Conservation (phyloP, 2,888 invertebrate species). For the Himalopsyche kuldschensis region DNA sequence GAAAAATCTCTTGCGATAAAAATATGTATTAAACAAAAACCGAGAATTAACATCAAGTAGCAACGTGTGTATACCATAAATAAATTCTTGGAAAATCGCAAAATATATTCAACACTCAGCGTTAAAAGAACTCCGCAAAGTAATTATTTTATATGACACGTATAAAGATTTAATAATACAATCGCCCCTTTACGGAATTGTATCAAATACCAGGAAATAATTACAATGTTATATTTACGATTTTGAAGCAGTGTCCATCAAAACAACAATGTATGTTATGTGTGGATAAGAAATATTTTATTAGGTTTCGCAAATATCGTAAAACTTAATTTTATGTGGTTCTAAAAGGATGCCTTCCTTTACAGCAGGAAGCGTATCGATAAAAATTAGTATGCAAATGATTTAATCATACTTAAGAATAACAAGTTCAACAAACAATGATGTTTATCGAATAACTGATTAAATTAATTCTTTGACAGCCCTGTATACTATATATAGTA, state of each 20-base stretch:
- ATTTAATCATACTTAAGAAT: not conserved
- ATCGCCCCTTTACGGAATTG: not conserved
- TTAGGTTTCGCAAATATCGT: not conserved
- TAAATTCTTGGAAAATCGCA: not conserved
- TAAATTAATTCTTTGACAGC: too few species aligned
- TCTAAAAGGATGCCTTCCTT: not conserved
- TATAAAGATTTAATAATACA: not conserved
- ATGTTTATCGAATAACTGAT: too few species aligned
- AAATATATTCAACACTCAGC: not conserved
- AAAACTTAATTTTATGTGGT: not conserved
- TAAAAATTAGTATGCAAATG: not conserved
- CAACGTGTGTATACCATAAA: not conserved
- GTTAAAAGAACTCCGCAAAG: not conserved
- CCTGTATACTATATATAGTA: too few species aligned
- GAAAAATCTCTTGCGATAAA: too few species aligned
- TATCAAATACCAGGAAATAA: not conserved
- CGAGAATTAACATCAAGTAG: too few species aligned
- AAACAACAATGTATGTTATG: not conserved
- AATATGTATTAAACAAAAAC: too few species aligned
- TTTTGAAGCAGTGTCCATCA: not conserved
- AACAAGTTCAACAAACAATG: not conserved
- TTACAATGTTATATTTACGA: not conserved
- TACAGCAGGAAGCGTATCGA: not conserved
- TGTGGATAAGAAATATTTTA: not conserved
- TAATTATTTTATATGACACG: not conserved